A percentile compares a stretch with the other conserved stretches of the same genome.
These are phyloP conservation scores for Saccopteryx bilineata DNA, from an alignment of 2,113 vertebrate genomes.

Conservation along the genomic window DNA sequence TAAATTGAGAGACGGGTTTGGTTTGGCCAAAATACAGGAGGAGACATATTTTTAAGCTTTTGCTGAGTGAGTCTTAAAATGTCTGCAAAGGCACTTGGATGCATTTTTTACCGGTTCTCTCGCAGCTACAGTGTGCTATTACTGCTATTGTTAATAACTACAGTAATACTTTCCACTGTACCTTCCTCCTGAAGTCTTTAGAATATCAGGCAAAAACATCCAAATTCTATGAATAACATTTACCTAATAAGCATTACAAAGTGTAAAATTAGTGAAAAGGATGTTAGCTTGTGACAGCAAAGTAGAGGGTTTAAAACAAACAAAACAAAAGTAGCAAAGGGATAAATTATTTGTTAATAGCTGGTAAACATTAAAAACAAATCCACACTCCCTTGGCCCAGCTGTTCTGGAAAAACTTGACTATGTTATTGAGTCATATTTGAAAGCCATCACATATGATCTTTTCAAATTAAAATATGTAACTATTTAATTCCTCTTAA, in stretches of 20 bases:
- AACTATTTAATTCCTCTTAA: conserved; percentile 48
- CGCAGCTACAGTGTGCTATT: not conserved
- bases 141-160: not conserved
- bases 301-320: conserved; percentile 29
- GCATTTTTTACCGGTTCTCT: not conserved
- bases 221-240: conserved; percentile 13
- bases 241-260: conserved; percentile 35
- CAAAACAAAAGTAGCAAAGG: not conserved
- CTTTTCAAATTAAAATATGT: conserved; percentile 26
- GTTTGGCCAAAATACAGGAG: conserved; percentile 14
- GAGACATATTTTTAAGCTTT: not conserved
- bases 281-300: conserved; percentile 37
- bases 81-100: not conserved
- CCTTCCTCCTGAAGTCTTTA: conserved; percentile 2
- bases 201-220: not conserved
- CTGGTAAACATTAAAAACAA: not conserved
- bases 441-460: not conserved
- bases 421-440: not conserved
- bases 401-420: not conserved
- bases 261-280: not conserved
- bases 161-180: not conserved
- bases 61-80: conserved; percentile 31
- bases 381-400: not conserved
- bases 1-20: conserved; percentile 27
- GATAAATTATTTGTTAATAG: not conserved